Evolutionary conservation across 2,797 vertebrate genomes (phyloP), one percentile per base, ranked within the genome.

Genomic region (Protosalanx chinensis): DNA sequence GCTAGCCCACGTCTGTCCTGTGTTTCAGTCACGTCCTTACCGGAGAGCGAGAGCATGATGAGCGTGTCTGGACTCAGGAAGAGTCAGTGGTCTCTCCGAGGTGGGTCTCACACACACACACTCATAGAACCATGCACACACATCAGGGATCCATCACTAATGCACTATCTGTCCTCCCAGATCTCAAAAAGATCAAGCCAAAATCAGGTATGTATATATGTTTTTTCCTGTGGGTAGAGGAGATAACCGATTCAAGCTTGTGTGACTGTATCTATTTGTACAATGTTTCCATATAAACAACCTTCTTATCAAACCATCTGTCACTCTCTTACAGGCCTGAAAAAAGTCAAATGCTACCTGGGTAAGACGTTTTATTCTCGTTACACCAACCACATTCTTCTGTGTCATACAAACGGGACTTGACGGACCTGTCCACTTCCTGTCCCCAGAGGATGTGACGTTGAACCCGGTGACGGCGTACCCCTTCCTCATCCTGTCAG

Each of bases 391-490:
- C 20, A 2, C 57, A 8, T n/a, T 59, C 57, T 59, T 59, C 12
- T 59, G n/a, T 8, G 57, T 27, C 2, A 6, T 29, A 2, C 27
- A 41, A 35, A 16, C 13, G 6, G 2, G 23, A 23, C 41, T 41
- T 16, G 23, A n/a, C 30, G 0, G 18, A n/a, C 30, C 58, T 62
- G 4, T 70, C 29, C 16, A 1, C 33, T 7, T 61, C 29, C 33
- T 64, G 23, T 35, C 12, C 71, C 3, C 79, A 91, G 93, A 92
- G 79, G 91, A 92, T 0, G 83, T 93, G 67, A 76, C 51, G 0
- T 8, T 94, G 84, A 92, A 93, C 77, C 92, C 93, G 0, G 83
- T 90, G 74, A 91, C 92, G 0, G 92, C 93, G 1, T 93, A 93
- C 49, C 92, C 93, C 0, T 93, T 92, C 86, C 90, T 94, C 4